Percentiles rank a stretch among this genome's conserved stretches.
Evolutionary conservation across 2,113 vertebrate species (phyloP).

Genomic region (Phyllopteryx taeniolatus): DNA sequence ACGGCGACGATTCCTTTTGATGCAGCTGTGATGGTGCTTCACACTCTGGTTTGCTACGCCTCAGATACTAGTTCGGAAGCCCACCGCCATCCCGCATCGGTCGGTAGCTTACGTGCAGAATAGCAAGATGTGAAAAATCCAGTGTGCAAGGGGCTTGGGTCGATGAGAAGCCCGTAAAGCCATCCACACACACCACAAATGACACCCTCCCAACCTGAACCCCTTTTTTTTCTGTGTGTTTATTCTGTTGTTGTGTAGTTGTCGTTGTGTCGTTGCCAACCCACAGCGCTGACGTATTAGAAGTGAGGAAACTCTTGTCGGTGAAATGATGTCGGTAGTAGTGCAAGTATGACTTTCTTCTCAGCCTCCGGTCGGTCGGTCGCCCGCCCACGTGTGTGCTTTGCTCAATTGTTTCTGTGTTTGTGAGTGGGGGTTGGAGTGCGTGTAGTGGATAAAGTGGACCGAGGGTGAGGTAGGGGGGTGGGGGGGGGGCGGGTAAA

Average conservation of each 20-base stretch:
- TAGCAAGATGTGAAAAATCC: background rate
- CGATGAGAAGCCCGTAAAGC: constrained; percentile 26
- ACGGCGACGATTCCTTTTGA: background rate
- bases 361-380: constrained; percentile 22
- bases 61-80: background rate
- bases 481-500: background rate
- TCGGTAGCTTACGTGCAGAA: background rate
- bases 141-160: background rate
- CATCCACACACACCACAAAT: constrained; percentile 18
- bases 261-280: constrained; percentile 67
- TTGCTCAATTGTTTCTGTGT: constrained; percentile 52
- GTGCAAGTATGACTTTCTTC: constrained; percentile 55
- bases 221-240: constrained; percentile 48
- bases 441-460: constrained; percentile 29
- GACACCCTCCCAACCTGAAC: too few species aligned
- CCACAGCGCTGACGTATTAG: constrained; percentile 32
- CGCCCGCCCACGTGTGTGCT: constrained; percentile 46
- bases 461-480: background rate
- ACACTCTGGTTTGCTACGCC: background rate
- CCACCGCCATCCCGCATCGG: background rate
- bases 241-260: constrained; percentile 68
- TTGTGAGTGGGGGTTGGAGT: constrained; percentile 45
- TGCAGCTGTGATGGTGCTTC: background rate
- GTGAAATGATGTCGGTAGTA: constrained; percentile 50
- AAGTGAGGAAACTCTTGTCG: constrained; percentile 29